Percentiles rank a stretch among this genome's conserved stretches.
Conservation (phyloP, 1,140 invertebrate genomes). For the Drosophila takahashii region DNA sequence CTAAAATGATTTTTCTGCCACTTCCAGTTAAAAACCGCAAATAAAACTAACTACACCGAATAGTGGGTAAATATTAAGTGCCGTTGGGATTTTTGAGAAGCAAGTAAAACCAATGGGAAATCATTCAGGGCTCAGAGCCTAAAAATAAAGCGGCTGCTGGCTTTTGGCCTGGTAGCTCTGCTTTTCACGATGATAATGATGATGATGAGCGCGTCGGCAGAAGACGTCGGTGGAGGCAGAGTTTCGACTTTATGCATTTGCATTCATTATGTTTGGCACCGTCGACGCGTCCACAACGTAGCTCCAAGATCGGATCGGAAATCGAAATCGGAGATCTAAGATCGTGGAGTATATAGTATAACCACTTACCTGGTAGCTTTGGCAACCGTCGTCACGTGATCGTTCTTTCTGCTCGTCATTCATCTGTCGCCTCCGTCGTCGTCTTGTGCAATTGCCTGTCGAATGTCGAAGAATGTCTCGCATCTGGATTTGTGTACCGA, state of each 20-base stretch:
- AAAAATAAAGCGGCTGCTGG: conserved; percentile 25
- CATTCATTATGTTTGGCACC: conserved; percentile 80
- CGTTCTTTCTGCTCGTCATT: conserved; percentile 69
- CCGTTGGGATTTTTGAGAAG: conserved; percentile 25
- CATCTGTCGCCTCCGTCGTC: conserved; percentile 18
- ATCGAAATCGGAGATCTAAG: conserved; percentile 5
- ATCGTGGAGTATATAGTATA: neutral
- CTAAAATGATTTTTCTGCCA: conserved; percentile 46
- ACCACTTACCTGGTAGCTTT: conserved; percentile 19
- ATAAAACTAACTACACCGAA: conserved; percentile 50
- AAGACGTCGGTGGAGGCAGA: conserved; percentile 30
- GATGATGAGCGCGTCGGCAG: conserved; percentile 38
- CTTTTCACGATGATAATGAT: conserved; percentile 39
- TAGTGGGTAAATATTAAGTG: conserved; percentile 53
- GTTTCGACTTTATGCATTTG: conserved; percentile 76
- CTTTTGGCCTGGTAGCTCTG: neutral
- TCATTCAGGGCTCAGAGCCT: conserved; percentile 18
- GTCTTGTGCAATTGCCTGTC: conserved; percentile 61
- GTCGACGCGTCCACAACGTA: conserved; percentile 73
- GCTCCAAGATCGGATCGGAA: conserved; percentile 18
- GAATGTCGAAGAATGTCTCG: conserved; percentile 56
- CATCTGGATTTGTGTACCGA: conserved; percentile 75
- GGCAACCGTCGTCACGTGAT: conserved; percentile 34
- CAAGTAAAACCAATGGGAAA: conserved; percentile 66
- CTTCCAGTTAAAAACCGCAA: conserved; percentile 52